Evolutionary conservation across 53 echinoderm and acorn worm species (phyloP), one percentile per base, ranked within the genome.

Genomic region (Paelopatides confundens): DNA sequence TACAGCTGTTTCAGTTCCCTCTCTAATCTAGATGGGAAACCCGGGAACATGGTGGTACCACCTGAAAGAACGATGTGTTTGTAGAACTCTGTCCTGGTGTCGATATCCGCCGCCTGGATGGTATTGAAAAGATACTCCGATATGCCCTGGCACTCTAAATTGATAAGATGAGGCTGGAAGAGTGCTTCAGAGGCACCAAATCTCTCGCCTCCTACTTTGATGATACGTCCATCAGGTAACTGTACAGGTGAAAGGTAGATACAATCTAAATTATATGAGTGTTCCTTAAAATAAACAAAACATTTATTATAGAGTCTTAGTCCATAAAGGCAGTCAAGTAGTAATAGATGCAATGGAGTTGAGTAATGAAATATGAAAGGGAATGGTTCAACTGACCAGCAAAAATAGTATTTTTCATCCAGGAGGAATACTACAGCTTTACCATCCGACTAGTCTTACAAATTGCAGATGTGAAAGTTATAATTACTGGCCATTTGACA

Each of bases 81-180:
- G 94, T 99, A 99, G 87, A 95, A 99, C 71, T 96, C 95, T 3
- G 95, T 66, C 77, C 99, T 89, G 17, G 95, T 99, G 85, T 99
- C 95, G 5, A 99, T 92, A 65, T 95, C 94, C 7, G 95, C 94
- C 6, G 95, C 95, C 76, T 99, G 91, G 89, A 96, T 96, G 64
- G 99, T 99, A 82, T 96, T 98, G 86, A 99, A 99, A 87, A 99
- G 94, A 33, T 94, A 85, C 76, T 99, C 99, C 17, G 99, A 90
- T 17, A 99, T 94, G 65, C 99, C 99, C 0, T 92, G 94, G 12
- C 89, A 89, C 85, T 99, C 99, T 35, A 93, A 71, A 77, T 99
- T 96, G 90, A 99, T 99, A 12, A 99, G 95, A 88, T 99, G 99
- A 29, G 99, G 99, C 53, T 99, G 99, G 91, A 99, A 99, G 85